Base-by-base conservation (phyloP, 1,140 invertebrate species). In the Lepidurus arcticus region DNA sequence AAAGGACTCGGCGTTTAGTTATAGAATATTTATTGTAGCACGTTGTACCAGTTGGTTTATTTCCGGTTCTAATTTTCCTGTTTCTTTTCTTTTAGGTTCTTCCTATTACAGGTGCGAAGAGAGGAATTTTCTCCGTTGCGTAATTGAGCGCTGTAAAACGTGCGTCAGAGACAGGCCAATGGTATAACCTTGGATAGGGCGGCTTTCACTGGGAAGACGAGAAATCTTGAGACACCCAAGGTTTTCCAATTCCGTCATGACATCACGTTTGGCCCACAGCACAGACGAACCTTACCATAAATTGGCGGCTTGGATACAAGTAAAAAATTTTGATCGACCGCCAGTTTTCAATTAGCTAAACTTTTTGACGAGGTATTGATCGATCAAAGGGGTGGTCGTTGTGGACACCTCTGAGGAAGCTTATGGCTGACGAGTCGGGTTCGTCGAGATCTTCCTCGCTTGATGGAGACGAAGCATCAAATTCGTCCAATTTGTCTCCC, bases 401-500 rank as follows among this genome's bases (percentile, higher is more conserved):
- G 53, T 65, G 53, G 53, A 65, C n/a, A 0, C 53, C 53, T 65
- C 21, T 65, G 13, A 9, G 13, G 13, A 65, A 65, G 21, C 53
- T 65, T 16, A 65, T 65, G 53, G n/a, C 53, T 65, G 53, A 65
- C 7, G 53, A 65, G 6, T 65, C 53, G 53, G 21, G 53, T 16
- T 65, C 53, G 53, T 65, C 53, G 53, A 7, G 53, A 65, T 65
- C 53, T 9, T 65, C 53, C 7, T 65, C 53, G 53, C 53, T 65
- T 7, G 53, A 65, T 65, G 53, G 53, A 65, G 53, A 65, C 53
- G 53, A 65, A 65, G 9, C 21, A 16, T 65, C 53, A 13, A 65
- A 65, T 65, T 65, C 53, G 53, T 65, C 53, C 53, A 65, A 65
- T 65, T 65, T 65, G 53, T 65, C 53, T 65, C 53, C 53, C 13